Conservation (phyloP, 2,113 vertebrate genomes). For the Sterna hirundo region DNA sequence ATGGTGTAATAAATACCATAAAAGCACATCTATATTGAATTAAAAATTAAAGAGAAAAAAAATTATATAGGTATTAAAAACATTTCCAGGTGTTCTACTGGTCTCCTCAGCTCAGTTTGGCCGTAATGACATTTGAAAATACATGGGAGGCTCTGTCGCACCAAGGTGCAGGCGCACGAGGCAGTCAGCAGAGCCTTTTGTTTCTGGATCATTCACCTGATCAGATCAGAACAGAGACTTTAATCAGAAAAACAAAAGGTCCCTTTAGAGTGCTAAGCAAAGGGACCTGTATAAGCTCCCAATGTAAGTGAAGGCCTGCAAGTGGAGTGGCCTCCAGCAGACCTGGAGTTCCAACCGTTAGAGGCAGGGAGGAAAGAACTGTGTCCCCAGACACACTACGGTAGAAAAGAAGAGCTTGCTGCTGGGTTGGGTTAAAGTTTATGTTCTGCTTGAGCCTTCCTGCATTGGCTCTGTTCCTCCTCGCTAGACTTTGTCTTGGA, state of each 20-base stretch:
- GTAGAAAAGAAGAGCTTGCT: not conserved
- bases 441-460: not conserved
- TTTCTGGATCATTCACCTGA: not conserved
- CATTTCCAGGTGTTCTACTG: not conserved
- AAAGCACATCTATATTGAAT: not conserved
- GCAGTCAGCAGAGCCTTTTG: not conserved
- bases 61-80: not conserved
- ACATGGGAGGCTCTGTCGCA: not conserved
- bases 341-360: not conserved
- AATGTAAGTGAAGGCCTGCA: not conserved
- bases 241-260: not conserved
- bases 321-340: not conserved
- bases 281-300: not conserved
- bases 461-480: not conserved
- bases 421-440: not conserved
- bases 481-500: not conserved
- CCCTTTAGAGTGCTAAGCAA: not conserved
- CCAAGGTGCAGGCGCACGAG: not conserved
- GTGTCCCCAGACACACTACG: not conserved
- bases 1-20: not conserved
- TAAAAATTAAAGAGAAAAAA: not conserved
- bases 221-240: not conserved
- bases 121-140: not conserved
- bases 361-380: not conserved
- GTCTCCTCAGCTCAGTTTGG: not conserved